Conservation (phyloP, 2,888 invertebrate genomes). For the Plusia festucae region DNA sequence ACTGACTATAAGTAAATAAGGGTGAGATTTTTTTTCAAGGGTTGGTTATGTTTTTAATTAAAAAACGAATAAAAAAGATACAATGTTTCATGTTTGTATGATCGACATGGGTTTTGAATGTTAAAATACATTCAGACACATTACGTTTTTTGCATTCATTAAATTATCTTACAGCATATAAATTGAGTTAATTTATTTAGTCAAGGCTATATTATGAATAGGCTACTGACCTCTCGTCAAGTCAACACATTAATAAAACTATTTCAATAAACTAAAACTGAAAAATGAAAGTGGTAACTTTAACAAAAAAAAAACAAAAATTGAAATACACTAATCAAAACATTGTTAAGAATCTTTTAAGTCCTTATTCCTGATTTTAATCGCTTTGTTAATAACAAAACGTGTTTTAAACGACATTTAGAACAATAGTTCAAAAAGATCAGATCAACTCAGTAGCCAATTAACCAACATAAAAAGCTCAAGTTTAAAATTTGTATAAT, state of each 20-base stretch:
- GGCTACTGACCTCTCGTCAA: not conserved
- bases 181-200: not conserved
- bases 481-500: slow-evolving; percentile 20
- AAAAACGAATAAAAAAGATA: not conserved
- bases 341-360: not conserved
- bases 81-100: not conserved
- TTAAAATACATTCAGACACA: not conserved
- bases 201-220: not conserved
- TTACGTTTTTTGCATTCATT: not conserved
- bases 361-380: no score
- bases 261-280: not conserved
- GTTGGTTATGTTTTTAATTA: not conserved
- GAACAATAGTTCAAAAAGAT: not conserved
- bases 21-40: not conserved
- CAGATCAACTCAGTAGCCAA: slow-evolving; percentile 9
- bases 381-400: not conserved
- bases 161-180: slow-evolving; percentile 1
- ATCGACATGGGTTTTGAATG: not conserved
- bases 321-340: not conserved
- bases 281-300: not conserved
- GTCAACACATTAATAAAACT: not conserved
- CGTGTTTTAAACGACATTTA: not conserved
- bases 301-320: not conserved
- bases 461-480: slow-evolving; percentile 17
- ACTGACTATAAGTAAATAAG: slow-evolving; percentile 1